A percentile compares a stretch with the other conserved stretches of the same genome.
phyloP scores from a whole-genome alignment of 1,140 invertebrate species.

The Nymphalis io region DNA sequence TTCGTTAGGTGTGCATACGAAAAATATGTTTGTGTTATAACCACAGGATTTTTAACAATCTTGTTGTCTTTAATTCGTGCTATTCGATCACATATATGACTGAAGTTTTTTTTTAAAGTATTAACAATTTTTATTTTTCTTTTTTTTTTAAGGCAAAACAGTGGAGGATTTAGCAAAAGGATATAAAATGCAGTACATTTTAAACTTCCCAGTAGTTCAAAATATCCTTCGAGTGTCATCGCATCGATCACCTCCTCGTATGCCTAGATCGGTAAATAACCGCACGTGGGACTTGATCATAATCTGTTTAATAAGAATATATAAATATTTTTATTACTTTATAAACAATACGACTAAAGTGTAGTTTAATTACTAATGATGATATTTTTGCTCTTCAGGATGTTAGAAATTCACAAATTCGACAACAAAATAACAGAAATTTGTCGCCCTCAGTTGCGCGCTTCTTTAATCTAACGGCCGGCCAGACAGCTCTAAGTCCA shows the following conservation, averaged over 20 bases:
- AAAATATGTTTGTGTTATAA: too few relatives aligned
- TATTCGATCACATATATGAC: too few relatives aligned
- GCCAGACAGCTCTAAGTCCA: conserved; percentile 53
- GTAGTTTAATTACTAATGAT: too few relatives aligned
- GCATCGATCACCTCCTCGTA: conserved; percentile 28
- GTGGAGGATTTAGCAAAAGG: conserved; percentile 66
- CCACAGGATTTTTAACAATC: too few relatives aligned
- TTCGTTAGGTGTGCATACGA: too few relatives aligned
- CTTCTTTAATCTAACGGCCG: conserved; percentile 67
- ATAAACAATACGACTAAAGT: too few relatives aligned
- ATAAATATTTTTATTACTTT: background rate
- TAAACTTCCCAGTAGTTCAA: conserved; percentile 41
- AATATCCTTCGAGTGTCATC: conserved; percentile 29
- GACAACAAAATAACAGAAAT: conserved; percentile 47
- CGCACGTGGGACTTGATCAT: background rate
- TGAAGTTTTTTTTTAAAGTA: background rate
- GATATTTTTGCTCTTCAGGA: conserved; percentile 43
- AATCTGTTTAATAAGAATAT: background rate
- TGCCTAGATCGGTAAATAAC: conserved; percentile 44
- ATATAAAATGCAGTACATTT: conserved; percentile 62
- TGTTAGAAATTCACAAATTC: conserved; percentile 31
- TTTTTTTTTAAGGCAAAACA: conserved; percentile 60
- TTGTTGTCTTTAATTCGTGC: too few relatives aligned
- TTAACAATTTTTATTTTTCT: background rate
- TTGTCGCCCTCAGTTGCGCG: conserved; percentile 70